Base-by-base conservation (phyloP, 2,113 vertebrate species). In the Oophaga pumilio region DNA sequence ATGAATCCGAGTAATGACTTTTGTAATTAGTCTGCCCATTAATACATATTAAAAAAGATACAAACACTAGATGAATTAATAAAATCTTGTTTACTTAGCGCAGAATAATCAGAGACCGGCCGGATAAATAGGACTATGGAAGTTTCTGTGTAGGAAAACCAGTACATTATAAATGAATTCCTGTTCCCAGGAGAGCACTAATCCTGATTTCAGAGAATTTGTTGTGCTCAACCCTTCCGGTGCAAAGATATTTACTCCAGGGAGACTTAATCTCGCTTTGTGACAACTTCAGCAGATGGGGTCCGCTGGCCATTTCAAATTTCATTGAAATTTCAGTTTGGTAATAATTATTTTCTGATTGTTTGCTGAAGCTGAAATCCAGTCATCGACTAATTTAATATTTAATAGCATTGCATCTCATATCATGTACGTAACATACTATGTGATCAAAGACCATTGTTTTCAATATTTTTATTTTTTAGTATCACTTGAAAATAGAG, bases 121-220 rank as follows among this genome's bases (percentile, higher is more conserved):
- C 33, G 50, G 80, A 88, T 88, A 76, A 66, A 81, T 12, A 81
- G 68, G 71, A 87, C 33, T 59, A 17, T 50, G 56, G 80, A 62
- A 83, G 43, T 76, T 87, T 82, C 82, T 50, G 24, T 57, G 50
- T 14, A 73, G 59, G 18, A n/a, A 64, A 49, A 77, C n/a, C 60
- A 17, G 80, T 49, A 76, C 80, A 88, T 77, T 84, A 84, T 83
- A 83, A 84, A 88, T 88, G 69, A 76, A 71, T 68, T 68, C 59
- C 59, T 66, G 28, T 9, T 88, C 87, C 87, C 87, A 18, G 20
- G 71, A 53, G 80, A 88, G 49, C 71, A 77, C 71, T 88, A 88
- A 88, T 88, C 87, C 87, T 68, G 81, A 76, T 88, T 84, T 84
- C 71, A 88, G 71, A 88, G 87, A 88, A 88, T 88, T 88, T 88